Evolutionary conservation across 2,797 vertebrate species (phyloP).

Genomic region (Chrosomus eos): DNA sequence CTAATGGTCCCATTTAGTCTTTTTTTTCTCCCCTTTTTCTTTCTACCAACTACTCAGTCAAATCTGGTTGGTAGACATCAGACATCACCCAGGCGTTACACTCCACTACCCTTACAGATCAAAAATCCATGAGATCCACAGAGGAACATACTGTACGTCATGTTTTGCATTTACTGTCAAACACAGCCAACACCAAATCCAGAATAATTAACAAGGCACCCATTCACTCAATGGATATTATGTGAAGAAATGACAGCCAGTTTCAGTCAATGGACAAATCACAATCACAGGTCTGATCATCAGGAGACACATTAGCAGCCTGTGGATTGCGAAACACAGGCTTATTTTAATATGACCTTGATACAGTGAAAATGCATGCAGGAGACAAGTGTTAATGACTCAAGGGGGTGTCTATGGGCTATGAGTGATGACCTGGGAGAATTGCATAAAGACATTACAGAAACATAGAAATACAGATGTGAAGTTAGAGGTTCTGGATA

Average conservation of each 20-base stretch:
- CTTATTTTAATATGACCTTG: constrained; percentile 45
- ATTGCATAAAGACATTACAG: constrained; percentile 8
- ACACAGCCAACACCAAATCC: constrained; percentile 14
- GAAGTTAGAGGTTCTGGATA: background rate
- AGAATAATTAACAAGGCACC: constrained; percentile 23
- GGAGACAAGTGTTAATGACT: constrained; percentile 10
- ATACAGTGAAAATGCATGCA: constrained; percentile 38
- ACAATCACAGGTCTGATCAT: constrained; percentile 18
- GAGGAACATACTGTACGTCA: constrained; percentile 1
- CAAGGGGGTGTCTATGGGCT: background rate
- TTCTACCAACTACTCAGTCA: background rate
- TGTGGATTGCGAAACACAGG: constrained; percentile 4
- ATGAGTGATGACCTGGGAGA: constrained; percentile 44
- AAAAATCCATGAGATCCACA: constrained; percentile 22
- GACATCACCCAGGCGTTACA: constrained; percentile 45
- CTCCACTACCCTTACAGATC: constrained; percentile 21
- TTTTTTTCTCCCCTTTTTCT: background rate
- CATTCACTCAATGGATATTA: background rate
- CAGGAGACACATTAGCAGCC: constrained; percentile 7
- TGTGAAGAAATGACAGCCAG: constrained; percentile 19
- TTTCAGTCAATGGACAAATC: constrained; percentile 40
- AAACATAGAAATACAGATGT: background rate
- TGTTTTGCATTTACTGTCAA: constrained; percentile 6
- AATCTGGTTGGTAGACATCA: constrained; percentile 49
- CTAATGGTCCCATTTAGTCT: constrained; percentile 13